Percentiles rank a stretch among this genome's conserved stretches.
phyloP scores from a whole-genome alignment of 2,113 vertebrate species.

The Zeus faber region DNA sequence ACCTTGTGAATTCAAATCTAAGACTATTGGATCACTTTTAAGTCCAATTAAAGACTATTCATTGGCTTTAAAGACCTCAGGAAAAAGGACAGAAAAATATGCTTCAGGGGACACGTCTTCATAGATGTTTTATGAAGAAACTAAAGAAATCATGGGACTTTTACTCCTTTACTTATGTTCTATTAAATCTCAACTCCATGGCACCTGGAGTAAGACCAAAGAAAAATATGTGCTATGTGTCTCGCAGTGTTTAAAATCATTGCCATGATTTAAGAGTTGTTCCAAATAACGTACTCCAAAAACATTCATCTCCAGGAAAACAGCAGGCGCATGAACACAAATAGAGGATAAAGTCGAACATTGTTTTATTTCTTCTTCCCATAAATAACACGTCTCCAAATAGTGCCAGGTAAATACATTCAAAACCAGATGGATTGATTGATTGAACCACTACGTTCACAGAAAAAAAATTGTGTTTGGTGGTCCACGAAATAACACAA shows the following conservation, averaged over 20 bases:
- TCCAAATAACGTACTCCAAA: constrained; percentile 66
- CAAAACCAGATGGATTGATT: too few species aligned
- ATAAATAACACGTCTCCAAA: too few species aligned
- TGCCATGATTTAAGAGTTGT: constrained; percentile 61
- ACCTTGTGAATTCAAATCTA: too few species aligned
- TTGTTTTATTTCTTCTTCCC: constrained; percentile 42
- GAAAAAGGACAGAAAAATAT: neutral
- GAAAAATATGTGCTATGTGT: constrained; percentile 36
- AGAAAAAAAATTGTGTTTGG: too few species aligned
- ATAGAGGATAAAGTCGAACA: constrained; percentile 35
- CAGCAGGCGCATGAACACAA: constrained; percentile 43
- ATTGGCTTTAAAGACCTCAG: too few species aligned
- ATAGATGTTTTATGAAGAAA: constrained; percentile 39
- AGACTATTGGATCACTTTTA: too few species aligned
- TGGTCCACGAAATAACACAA: too few species aligned
- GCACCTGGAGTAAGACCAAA: constrained; percentile 50
- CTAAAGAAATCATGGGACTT: constrained; percentile 15
- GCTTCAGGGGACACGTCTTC: constrained; percentile 31
- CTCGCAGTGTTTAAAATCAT: constrained; percentile 62
- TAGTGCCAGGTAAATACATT: too few species aligned
- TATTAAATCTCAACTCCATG: constrained; percentile 50
- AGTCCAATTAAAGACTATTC: too few species aligned
- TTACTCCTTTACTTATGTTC: constrained; percentile 50
- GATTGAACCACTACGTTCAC: too few species aligned
- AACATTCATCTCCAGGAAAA: constrained; percentile 64